Evolutionary conservation across 2,113 vertebrate genomes (phyloP).

Genomic region (Lichenostomus cassidix): DNA sequence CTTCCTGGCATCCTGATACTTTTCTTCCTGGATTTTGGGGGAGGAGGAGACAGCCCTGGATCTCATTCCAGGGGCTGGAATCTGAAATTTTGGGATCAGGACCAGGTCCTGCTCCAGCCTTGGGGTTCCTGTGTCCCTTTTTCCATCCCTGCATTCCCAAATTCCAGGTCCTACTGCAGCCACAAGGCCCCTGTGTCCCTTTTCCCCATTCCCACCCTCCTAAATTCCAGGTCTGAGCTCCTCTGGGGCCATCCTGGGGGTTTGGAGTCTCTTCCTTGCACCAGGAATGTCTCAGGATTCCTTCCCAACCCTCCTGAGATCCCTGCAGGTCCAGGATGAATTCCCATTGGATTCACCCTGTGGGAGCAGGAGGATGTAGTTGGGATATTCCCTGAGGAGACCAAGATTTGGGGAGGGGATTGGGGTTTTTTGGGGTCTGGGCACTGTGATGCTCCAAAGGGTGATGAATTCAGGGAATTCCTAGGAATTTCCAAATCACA

Average conservation of each 20-base stretch:
- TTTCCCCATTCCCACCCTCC: neutral
- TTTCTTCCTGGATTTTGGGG: fast-evolving
- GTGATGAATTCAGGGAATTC: neutral
- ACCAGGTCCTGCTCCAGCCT: neutral
- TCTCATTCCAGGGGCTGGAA: neutral
- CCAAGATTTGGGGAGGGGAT: neutral
- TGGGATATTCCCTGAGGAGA: neutral
- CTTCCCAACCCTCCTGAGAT: neutral
- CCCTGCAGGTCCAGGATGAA: neutral
- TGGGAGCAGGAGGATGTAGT: neutral
- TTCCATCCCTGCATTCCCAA: neutral
- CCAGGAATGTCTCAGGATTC: fast-evolving
- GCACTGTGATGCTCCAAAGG: fast-evolving
- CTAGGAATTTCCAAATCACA: neutral
- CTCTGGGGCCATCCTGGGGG: neutral
- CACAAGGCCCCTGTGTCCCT: too few relatives aligned
- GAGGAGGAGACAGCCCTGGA: neutral
- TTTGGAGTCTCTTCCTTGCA: neutral
- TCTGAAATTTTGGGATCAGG: too few relatives aligned
- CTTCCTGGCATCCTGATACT: fast-evolving
- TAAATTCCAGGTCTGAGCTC: neutral
- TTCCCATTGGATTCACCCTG: neutral
- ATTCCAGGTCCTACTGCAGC: neutral
- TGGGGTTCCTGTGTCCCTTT: neutral
- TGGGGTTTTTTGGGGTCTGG: fast-evolving